Evolutionary conservation across 2,113 vertebrate genomes (phyloP).

Genomic region (Oreochromis niloticus): DNA sequence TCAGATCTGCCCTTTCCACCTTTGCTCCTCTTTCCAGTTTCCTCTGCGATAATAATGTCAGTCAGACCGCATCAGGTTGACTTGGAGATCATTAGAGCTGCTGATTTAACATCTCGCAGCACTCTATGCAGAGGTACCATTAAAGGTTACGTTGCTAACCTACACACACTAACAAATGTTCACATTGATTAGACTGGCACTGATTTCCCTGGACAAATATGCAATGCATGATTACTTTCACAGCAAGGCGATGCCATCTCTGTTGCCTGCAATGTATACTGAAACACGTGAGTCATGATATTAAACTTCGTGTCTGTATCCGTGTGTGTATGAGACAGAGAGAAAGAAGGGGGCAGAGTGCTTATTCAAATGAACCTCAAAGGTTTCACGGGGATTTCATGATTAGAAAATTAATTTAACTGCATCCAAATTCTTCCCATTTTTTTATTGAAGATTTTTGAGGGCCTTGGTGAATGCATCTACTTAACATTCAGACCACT

Average conservation of each 20-base stretch:
- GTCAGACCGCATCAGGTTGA: constrained; percentile 20
- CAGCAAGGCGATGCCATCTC: constrained; percentile 20
- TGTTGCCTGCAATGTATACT: constrained; percentile 7
- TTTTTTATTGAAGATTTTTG: neutral
- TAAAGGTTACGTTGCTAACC: constrained; percentile 7
- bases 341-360: neutral
- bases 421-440: neutral
- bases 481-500: neutral
- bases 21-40: neutral
- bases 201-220: constrained; percentile 61
- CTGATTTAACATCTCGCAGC: constrained; percentile 38
- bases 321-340: neutral
- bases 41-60: neutral
- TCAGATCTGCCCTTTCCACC: neutral
- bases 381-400: constrained; percentile 19
- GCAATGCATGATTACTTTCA: constrained; percentile 45
- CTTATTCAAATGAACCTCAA: neutral
- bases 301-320: neutral
- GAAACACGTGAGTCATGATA: constrained; percentile 39
- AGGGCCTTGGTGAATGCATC: neutral
- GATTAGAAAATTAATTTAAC: constrained; percentile 24
- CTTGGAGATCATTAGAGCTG: constrained; percentile 49
- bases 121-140: constrained; percentile 14
- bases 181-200: constrained; percentile 48
- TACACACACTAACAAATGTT: neutral